These are phyloP conservation scores for Anastrepha ludens DNA, from an alignment of 1,140 invertebrate species.

Conservation along the genomic window DNA sequence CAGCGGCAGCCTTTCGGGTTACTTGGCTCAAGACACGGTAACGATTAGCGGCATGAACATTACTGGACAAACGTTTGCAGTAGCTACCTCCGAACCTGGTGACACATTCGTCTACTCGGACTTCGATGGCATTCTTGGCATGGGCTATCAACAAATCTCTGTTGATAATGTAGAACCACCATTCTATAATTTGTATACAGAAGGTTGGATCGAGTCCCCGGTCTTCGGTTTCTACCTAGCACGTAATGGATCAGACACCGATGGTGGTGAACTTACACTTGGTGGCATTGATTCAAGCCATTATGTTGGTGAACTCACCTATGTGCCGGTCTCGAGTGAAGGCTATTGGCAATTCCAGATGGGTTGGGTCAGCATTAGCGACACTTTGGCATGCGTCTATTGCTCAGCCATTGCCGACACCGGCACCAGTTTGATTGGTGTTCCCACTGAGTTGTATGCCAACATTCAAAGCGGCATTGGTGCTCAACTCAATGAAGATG, in stretches of 20 bases:
- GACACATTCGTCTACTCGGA: constrained; percentile 92
- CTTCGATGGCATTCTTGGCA: constrained; percentile 97
- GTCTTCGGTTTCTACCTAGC: constrained; percentile 95
- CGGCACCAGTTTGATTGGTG: constrained; percentile 84
- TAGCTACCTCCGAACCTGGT: constrained; percentile 93
- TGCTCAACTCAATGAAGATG: neutral
- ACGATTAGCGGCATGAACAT: constrained; percentile 81
- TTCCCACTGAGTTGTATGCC: constrained; percentile 75
- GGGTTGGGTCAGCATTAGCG: constrained; percentile 59
- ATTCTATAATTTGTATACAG: constrained; percentile 95
- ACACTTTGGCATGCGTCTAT: constrained; percentile 72
- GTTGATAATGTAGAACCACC: constrained; percentile 93
- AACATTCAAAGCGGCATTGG: constrained; percentile 30
- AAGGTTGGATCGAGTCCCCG: constrained; percentile 83
- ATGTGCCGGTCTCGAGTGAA: constrained; percentile 68
- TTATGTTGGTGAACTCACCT: constrained; percentile 64
- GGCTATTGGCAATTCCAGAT: constrained; percentile 74
- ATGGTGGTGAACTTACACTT: constrained; percentile 67
- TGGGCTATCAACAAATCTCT: constrained; percentile 91
- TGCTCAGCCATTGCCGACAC: constrained; percentile 85
- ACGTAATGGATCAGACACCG: constrained; percentile 78
- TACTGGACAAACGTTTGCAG: constrained; percentile 95
- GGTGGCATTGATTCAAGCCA: constrained; percentile 66
- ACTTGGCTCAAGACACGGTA: constrained; percentile 91
- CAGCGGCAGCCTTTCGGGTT: constrained; percentile 95